Evolutionary conservation across 2,888 invertebrate genomes (phyloP).

Genomic region (Arge pagana): DNA sequence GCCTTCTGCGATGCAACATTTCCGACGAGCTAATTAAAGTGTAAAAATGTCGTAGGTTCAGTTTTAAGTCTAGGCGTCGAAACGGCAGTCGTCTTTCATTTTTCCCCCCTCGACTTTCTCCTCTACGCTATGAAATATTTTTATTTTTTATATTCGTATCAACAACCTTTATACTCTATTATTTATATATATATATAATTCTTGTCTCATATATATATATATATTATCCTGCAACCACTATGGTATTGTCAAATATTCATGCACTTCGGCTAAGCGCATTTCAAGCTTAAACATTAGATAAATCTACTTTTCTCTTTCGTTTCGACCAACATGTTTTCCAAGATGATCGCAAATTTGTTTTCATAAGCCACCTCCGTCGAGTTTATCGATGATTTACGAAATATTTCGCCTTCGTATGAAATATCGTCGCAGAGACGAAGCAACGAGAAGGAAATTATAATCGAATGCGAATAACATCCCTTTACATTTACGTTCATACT

Average conservation of each 20-base stretch:
- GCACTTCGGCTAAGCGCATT: conserved; percentile 48
- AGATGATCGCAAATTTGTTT: too few species aligned
- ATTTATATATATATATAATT: conserved; percentile 9
- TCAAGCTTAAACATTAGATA: conserved; percentile 33
- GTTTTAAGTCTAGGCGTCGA: too few species aligned
- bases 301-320: not conserved
- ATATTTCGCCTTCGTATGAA: too few species aligned
- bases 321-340: too few species aligned
- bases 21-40: too few species aligned
- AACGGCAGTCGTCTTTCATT: not conserved
- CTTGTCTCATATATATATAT: conserved; percentile 23
- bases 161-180: conserved; percentile 20
- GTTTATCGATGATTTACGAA: too few species aligned
- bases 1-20: conserved; percentile 2
- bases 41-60: too few species aligned
- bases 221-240: conserved; percentile 44
- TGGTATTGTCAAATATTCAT: conserved; percentile 54
- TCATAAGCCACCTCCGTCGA: too few species aligned
- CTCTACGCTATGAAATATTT: conserved; percentile 1
- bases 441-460: too few species aligned
- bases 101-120: conserved; percentile 2
- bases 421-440: too few species aligned
- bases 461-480: too few species aligned
- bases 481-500: too few species aligned
- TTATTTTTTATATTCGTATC: conserved; percentile 9